Percentiles rank a stretch among this genome's conserved stretches.
These are phyloP conservation scores for Pomatostomus ruficeps DNA, from an alignment of 2,113 vertebrate genomes.

Conservation along the genomic window DNA sequence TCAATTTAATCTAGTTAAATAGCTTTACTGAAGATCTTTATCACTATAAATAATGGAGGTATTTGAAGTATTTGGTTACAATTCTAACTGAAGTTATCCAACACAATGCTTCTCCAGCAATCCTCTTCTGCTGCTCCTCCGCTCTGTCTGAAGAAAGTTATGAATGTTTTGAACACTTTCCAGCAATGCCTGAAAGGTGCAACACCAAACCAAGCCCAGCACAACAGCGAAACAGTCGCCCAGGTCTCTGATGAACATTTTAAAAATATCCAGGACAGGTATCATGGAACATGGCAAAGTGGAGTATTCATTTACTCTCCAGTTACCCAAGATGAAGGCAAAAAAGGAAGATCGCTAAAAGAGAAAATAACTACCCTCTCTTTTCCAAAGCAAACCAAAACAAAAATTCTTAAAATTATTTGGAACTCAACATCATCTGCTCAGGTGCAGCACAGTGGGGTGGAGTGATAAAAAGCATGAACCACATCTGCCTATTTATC, in stretches of 20 bases:
- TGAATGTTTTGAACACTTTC: conserved; percentile 19
- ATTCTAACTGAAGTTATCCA: conserved; percentile 24
- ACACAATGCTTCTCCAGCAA: neutral
- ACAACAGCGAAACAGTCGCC: neutral
- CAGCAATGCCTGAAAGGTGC: neutral
- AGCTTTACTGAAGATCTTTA: conserved; percentile 58
- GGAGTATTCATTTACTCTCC: neutral
- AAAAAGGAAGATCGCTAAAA: neutral
- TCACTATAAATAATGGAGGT: conserved; percentile 51
- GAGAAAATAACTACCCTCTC: neutral
- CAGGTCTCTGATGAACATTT: neutral
- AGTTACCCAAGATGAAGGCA: neutral
- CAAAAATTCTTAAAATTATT: neutral
- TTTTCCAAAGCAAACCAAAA: neutral
- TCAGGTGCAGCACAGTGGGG: neutral
- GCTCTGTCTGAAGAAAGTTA: conserved; percentile 1
- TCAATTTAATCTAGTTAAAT: conserved; percentile 58
- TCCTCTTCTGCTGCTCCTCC: neutral
- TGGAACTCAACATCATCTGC: neutral
- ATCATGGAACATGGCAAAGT: neutral
- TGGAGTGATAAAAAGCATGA: neutral
- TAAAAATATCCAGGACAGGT: neutral
- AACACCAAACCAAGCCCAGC: neutral
- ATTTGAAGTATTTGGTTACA: conserved; percentile 51
- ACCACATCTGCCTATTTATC: neutral